Evolutionary conservation across 2,797 vertebrate genomes (phyloP).

Genomic region (Clarias laeviceps): DNA sequence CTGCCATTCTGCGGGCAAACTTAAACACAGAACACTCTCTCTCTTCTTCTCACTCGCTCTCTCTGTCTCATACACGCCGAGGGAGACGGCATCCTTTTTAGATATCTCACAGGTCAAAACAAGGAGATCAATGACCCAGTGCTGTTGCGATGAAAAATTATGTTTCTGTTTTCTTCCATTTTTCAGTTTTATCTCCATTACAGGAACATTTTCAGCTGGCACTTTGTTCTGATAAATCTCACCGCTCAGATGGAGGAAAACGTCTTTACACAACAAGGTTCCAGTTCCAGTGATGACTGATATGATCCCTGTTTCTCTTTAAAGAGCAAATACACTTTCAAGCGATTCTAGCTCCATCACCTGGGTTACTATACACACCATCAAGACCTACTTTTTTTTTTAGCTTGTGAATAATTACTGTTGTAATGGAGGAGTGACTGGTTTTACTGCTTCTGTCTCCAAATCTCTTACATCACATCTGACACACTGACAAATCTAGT

Average conservation of each 20-base stretch:
- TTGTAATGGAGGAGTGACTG: constrained; percentile 12
- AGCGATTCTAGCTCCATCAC: background rate
- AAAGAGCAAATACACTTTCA: background rate
- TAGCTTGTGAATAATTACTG: constrained; percentile 23
- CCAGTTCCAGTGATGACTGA: background rate
- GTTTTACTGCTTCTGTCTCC: constrained; percentile 6
- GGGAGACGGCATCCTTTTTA: constrained; percentile 1
- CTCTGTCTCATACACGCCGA: background rate
- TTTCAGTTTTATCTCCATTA: constrained; percentile 1
- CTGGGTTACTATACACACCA: constrained; percentile 3
- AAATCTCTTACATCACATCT: constrained; percentile 11
- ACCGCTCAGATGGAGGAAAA: background rate
- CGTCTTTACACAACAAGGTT: background rate
- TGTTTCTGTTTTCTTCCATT: no score
- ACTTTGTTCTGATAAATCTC: background rate
- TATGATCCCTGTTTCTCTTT: constrained; percentile 1
- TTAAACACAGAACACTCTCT: constrained; percentile 44
- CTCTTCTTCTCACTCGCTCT: background rate
- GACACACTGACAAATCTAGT: constrained; percentile 6
- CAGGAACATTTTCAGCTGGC: background rate
- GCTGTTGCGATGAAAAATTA: constrained; percentile 2
- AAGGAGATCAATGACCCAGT: background rate
- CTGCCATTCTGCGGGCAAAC: constrained; percentile 49
- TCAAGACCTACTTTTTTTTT: constrained; percentile 39
- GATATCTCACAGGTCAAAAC: constrained; percentile 12